Percentiles rank a stretch among this genome's conserved stretches.
Evolutionary conservation across 1,140 invertebrate species (phyloP).

Genomic region (roundworm (Caenorhabditis elegans)): DNA sequence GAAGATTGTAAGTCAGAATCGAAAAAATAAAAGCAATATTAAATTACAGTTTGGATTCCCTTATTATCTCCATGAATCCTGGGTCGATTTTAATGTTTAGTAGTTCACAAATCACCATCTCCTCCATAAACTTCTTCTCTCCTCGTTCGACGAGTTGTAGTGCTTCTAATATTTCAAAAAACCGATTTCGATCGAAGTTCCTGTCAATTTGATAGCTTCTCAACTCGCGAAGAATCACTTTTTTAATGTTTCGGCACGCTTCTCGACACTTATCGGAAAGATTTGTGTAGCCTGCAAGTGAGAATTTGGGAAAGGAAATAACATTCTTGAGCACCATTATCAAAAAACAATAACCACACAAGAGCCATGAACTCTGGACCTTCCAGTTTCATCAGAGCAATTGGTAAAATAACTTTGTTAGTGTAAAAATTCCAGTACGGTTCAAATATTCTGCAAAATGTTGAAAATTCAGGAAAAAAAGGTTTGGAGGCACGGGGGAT

Average conservation of each 20-base stretch:
- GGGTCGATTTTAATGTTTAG: no score
- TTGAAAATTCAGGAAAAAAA: background rate
- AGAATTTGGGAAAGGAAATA: background rate
- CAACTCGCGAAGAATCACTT: background rate
- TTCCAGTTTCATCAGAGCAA: background rate
- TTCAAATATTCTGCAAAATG: background rate
- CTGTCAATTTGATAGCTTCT: background rate
- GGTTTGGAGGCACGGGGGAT: background rate
- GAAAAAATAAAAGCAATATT: no score
- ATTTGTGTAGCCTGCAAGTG: background rate
- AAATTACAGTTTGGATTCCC: background rate
- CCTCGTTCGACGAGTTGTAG: background rate
- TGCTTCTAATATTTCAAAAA: background rate
- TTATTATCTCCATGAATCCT: background rate
- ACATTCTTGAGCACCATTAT: background rate
- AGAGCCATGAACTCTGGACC: background rate
- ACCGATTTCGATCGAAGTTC: background rate
- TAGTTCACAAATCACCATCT: background rate
- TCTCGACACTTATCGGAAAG: background rate
- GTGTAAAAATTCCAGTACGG: background rate
- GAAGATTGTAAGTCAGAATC: no score
- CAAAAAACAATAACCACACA: background rate
- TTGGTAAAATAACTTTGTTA: background rate
- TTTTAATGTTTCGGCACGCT: background rate
- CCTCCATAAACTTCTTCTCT: background rate